Percentiles rank a stretch among this genome's conserved stretches.
Evolutionary conservation across 1,140 invertebrate genomes (phyloP).

Genomic region (Leguminivora glycinivorella): DNA sequence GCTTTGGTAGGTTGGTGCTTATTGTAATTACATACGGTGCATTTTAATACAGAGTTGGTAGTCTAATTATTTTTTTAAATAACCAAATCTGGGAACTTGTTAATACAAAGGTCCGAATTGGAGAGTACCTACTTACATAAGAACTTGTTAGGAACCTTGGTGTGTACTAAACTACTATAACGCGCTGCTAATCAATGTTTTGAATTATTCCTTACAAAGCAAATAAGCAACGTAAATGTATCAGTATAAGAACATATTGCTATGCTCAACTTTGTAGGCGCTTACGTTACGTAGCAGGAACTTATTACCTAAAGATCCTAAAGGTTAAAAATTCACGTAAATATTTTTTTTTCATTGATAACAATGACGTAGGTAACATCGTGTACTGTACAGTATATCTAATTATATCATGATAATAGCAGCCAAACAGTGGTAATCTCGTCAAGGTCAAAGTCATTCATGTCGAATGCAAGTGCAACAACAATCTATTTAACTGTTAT

Average conservation of each 20-base stretch:
- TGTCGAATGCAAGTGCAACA: background rate
- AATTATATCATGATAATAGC: background rate
- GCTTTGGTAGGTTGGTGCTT: background rate
- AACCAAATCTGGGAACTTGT: background rate
- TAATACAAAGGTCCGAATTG: background rate
- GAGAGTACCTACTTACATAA: no score
- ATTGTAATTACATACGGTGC: background rate
- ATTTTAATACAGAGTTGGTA: background rate
- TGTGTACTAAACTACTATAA: no score
- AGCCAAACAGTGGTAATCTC: background rate
- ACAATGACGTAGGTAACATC: no score
- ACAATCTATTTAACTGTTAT: conserved; percentile 4
- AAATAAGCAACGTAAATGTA: background rate
- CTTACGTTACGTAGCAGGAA: background rate
- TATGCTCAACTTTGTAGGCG: background rate
- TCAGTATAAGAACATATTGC: background rate
- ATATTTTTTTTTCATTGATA: no score
- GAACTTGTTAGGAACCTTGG: no score
- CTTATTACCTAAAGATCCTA: no score
- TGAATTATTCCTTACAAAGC: no score
- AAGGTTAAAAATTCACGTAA: no score
- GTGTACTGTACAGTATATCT: no score
- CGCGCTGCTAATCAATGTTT: no score
- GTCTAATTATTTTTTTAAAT: background rate
- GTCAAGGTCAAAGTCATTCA: conserved; percentile 12